Percentiles rank a stretch among this genome's conserved stretches.
Conservation (phyloP, 2,888 invertebrate genomes). For the Pollenia labialis region DNA sequence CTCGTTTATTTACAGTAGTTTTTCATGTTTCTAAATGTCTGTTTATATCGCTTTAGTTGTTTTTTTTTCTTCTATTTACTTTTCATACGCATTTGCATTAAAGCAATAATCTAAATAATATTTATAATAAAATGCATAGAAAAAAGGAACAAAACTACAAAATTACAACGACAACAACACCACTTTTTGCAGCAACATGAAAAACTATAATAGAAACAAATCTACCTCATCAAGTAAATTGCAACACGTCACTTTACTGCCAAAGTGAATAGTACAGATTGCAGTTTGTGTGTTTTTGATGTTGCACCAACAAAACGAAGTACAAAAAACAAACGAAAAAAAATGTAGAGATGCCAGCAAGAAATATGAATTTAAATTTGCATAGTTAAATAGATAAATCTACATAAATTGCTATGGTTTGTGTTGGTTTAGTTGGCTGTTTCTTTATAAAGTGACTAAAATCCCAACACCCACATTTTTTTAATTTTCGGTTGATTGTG, state of each 20-base stretch:
- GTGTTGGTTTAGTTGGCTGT: conserved; percentile 46
- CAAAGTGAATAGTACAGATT: conserved; percentile 72
- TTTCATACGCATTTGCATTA: conserved; percentile 70
- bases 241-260: conserved; percentile 77
- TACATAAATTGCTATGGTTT: conserved; percentile 69
- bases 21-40: conserved; percentile 65
- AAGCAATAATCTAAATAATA: conserved; percentile 77
- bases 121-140: conserved; percentile 74
- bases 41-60: conserved; percentile 27
- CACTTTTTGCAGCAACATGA: conserved; percentile 40
- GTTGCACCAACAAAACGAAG: conserved; percentile 30
- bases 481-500: background rate
- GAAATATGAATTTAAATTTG: conserved; percentile 82
- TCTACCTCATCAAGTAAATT: conserved; percentile 78
- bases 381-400: conserved; percentile 79
- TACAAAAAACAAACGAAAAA: conserved; percentile 17
- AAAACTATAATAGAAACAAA: conserved; percentile 70
- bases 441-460: conserved; percentile 38
- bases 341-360: conserved; percentile 55
- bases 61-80: conserved; percentile 42
- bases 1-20: conserved; percentile 71
- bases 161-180: conserved; percentile 35
- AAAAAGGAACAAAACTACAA: conserved; percentile 55
- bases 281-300: conserved; percentile 42
- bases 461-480: conserved; percentile 60